Evolutionary conservation across 37 sponge, comb jelly and placozoan genomes (phyloP), one percentile per base, ranked within the genome.

Genomic region (Halichondria panicea): DNA sequence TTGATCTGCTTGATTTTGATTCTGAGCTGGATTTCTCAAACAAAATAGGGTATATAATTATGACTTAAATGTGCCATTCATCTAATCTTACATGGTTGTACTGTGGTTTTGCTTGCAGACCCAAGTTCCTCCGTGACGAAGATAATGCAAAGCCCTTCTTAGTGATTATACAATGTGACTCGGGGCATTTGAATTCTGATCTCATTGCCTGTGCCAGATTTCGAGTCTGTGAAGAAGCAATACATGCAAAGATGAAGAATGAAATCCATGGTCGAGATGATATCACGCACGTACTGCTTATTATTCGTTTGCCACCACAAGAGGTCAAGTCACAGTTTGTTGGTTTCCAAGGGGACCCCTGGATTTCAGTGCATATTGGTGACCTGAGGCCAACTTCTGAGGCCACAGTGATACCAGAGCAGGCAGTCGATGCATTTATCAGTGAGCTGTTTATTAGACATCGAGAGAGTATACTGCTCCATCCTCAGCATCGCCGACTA

Each of bases 161-260:
- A 5, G 60, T 91, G 3, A 58, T 94, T 18, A 83, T 94, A 18
- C 96, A 91, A 68, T 95, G 96, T 82, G 92, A 88, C 52, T 77
- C 82, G 42, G 96, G 96, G 37, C 83, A 91, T 53, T 64, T 82
- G 4, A 81, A 84, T 79, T 77, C 66, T 63, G 88, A 95, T 38
- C 89, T 95, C 35, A 81, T 95, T 52, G 92, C 96, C 9, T 95
- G 96, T 82, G 96, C 96, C 40, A 69, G 96, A 53, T 78, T 91
- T 59, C 81, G 84, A 9, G 61, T 88, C 48, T 77, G 81, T 58
- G 92, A 91, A 38, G 78, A 81, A 19, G 30, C 69, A 44, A 68
- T 28, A 34, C 60, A 69, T 15, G 70, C 71, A 27, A 9, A 35
- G 19, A 24, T 13, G 22, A 21, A 44, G 48, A 42, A 41, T 7